Percentiles rank a stretch among this genome's conserved stretches.
These are phyloP conservation scores for Halyomorpha halys DNA, from an alignment of 1,140 invertebrate genomes.

Conservation along the genomic window DNA sequence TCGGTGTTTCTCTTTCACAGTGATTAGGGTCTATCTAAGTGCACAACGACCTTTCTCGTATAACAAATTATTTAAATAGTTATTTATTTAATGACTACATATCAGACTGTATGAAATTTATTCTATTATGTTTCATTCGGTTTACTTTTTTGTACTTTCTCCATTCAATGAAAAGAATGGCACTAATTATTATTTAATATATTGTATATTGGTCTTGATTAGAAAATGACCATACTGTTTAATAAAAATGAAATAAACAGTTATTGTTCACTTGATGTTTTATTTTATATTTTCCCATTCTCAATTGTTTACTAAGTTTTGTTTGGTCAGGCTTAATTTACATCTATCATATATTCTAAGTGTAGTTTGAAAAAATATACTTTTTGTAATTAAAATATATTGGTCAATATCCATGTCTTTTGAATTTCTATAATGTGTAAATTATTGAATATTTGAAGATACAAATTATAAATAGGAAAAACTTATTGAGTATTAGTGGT, in stretches of 20 bases:
- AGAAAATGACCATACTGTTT: constrained; percentile 18
- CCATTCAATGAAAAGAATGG: not conserved
- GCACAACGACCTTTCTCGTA: constrained; percentile 3
- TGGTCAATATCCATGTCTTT: no score
- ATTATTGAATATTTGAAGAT: no score
- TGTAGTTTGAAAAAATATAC: no score
- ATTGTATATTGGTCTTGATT: constrained; percentile 15
- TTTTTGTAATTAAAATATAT: no score
- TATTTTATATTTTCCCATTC: no score
- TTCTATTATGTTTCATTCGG: not conserved
- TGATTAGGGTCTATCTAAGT: constrained; percentile 17
- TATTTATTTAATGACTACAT: constrained; percentile 17
- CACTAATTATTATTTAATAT: constrained; percentile 12
- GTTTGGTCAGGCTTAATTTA: no score
- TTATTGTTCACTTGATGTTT: constrained; percentile 11
- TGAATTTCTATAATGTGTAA: no score
- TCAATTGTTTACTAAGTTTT: no score
- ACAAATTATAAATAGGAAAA: no score
- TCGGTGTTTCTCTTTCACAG: constrained; percentile 4
- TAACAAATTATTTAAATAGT: not conserved
- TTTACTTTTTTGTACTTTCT: not conserved
- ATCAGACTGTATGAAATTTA: constrained; percentile 16
- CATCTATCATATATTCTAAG: no score
- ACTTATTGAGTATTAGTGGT: no score
- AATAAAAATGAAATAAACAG: constrained; percentile 20